phyloP scores from a whole-genome alignment of 2,113 vertebrate genomes.

The Columba livia region DNA sequence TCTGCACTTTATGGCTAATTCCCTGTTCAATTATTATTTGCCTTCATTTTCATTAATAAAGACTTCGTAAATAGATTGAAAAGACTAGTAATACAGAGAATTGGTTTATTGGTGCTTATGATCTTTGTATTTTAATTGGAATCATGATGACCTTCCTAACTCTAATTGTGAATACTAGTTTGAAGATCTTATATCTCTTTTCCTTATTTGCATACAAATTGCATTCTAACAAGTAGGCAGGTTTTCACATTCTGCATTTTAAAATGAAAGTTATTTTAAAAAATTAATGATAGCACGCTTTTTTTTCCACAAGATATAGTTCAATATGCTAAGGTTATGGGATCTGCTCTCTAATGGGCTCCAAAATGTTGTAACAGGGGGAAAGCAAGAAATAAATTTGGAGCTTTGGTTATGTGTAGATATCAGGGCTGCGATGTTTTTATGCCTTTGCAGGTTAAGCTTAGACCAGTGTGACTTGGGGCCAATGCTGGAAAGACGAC shows the following conservation, averaged over 20 bases:
- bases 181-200: background rate
- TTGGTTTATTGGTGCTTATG: background rate
- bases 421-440: background rate
- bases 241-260: background rate
- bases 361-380: background rate
- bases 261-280: background rate
- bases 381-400: background rate
- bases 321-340: background rate
- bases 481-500: background rate
- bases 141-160: background rate
- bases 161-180: background rate
- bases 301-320: background rate
- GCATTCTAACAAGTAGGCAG: background rate
- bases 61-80: background rate
- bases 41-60: background rate
- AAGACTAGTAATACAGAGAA: background rate
- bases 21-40: background rate
- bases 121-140: background rate
- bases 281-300: background rate
- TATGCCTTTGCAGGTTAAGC: background rate
- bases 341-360: background rate
- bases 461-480: background rate
- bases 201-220: slow-evolving; percentile 8
- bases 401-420: background rate
- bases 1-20: background rate